Conservation (phyloP, 53 echinoderm and acorn worm genomes). For the Astropecten irregularis region DNA sequence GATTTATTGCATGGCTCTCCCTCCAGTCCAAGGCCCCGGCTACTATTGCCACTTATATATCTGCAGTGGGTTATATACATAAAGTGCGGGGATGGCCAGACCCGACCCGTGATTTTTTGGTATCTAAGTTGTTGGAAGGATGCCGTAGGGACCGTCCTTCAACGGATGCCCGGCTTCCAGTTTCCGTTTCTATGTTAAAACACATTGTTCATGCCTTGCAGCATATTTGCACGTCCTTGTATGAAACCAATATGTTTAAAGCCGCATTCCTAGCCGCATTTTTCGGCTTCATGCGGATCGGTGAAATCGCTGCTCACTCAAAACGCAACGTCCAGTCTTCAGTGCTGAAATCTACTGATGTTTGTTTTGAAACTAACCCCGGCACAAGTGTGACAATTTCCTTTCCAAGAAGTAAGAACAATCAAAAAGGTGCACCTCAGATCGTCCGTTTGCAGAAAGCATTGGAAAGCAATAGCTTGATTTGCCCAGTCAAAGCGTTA, state of each 20-base stretch:
- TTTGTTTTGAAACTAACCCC: background rate
- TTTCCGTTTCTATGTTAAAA: conserved; percentile 1
- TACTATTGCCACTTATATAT: conserved; percentile 26
- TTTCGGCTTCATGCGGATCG: conserved; percentile 20
- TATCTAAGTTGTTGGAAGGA: conserved; percentile 29
- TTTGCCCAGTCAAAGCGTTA: background rate
- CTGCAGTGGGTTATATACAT: background rate
- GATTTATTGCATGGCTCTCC: conserved; percentile 47
- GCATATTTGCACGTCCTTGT: background rate
- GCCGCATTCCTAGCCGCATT: conserved; percentile 39
- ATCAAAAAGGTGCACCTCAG: conserved; percentile 21
- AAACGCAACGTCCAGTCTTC: background rate
- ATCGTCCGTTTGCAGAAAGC: background rate
- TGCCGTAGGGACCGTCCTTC: background rate
- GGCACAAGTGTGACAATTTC: background rate
- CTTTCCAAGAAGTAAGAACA: background rate
- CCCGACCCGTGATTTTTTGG: conserved; percentile 8
- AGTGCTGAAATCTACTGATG: background rate
- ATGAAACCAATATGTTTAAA: conserved; percentile 9
- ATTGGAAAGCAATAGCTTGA: background rate
- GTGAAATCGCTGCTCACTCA: conserved; percentile 20
- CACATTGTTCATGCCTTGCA: background rate
- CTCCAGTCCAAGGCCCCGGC: background rate
- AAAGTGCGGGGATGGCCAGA: background rate
- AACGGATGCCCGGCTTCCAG: conserved; percentile 3